Percentiles rank a stretch among this genome's conserved stretches.
phyloP scores from a whole-genome alignment of 2,888 invertebrate genomes.

The Brachyptera risi region DNA sequence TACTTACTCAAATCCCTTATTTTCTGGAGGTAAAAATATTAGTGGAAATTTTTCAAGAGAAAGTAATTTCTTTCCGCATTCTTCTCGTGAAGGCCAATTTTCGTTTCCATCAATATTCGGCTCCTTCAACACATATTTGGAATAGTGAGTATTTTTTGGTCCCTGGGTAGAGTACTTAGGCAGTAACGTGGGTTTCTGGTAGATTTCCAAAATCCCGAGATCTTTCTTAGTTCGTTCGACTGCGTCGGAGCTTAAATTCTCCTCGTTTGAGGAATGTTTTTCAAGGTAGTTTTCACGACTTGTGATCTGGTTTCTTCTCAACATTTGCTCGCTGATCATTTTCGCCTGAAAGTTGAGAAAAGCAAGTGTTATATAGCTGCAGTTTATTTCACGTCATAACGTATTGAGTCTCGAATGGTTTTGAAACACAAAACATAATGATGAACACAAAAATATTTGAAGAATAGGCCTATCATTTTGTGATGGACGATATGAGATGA shows the following conservation, averaged over 20 bases:
- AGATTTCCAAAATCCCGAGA: slow-evolving; percentile 6
- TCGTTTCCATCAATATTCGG: slow-evolving; percentile 48
- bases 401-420: no score
- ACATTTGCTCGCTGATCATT: slow-evolving; percentile 48
- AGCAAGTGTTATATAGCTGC: no score
- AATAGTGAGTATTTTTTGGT: slow-evolving; percentile 35
- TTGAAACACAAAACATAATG: no score
- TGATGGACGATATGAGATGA: no score
- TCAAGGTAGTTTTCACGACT: slow-evolving; percentile 19
- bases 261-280: slow-evolving; percentile 18
- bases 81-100: slow-evolving; percentile 53
- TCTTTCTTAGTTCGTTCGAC: slow-evolving; percentile 17
- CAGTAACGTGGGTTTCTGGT: slow-evolving; percentile 6
- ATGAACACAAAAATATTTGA: no score
- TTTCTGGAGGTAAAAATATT: slow-evolving; percentile 69
- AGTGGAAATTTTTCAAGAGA: slow-evolving; percentile 55
- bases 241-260: slow-evolving; percentile 9
- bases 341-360: slow-evolving; percentile 41
- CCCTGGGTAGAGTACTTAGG: slow-evolving; percentile 9
- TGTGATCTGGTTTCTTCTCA: slow-evolving; percentile 38
- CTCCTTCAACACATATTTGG: slow-evolving; percentile 37
- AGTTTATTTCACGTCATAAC: no score
- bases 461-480: no score
- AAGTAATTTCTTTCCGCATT: slow-evolving; percentile 44
- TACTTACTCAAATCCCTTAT: slow-evolving; percentile 70